Base-by-base conservation (phyloP, 2,888 invertebrate genomes). In the Eurytoma californica region DNA sequence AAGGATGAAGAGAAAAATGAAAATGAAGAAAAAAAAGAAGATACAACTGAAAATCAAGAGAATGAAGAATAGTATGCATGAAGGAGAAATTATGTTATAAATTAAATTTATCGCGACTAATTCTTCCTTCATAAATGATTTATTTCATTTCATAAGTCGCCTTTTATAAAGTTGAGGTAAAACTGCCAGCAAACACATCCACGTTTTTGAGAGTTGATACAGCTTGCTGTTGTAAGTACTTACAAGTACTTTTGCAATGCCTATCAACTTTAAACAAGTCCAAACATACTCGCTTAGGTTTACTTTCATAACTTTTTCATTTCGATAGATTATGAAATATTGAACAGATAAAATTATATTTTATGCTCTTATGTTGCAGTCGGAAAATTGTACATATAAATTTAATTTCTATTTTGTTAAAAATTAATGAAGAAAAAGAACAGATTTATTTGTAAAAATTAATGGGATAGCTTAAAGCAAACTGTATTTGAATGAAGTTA, bases 1-100 rank as follows among this genome's bases (percentile, higher is more conserved):
- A 89, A 89, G 84, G 53, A 53, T 53, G 53, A 14, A 39, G 85
- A 84, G 61, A 84, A 86, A 67, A 86, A 92, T 79, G 90, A 84
- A 66, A 86, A 81, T 76, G 91, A 91, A 82, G 88, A 88, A 79
- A 84, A 86, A 81, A 86, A 88, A 78, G 89, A 89, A 73, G 88
- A 89, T 51, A 47, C 18, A 82, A 87, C 87, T 51, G 87, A 89
- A 57, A 87, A 88, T 77, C 86, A 89, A 84, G 88, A 90, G 81
- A 86, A 89, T 82, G 89, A 90, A 83, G 89, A 90, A 85, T 90
- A 88, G 83, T 66, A 28, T 61, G 28, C 61, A 74, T 51, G 39
- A 57, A 72, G 58, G 20, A 20, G 49, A 60, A 66, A 77, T 61
- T 28, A 75, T 63, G 63, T 73, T 76, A 72, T 66, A 63, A 24